Percentiles rank a stretch among this genome's conserved stretches.
These are phyloP conservation scores for Cavia porcellus DNA, from an alignment of 2,113 vertebrate genomes.

Conservation along the genomic window DNA sequence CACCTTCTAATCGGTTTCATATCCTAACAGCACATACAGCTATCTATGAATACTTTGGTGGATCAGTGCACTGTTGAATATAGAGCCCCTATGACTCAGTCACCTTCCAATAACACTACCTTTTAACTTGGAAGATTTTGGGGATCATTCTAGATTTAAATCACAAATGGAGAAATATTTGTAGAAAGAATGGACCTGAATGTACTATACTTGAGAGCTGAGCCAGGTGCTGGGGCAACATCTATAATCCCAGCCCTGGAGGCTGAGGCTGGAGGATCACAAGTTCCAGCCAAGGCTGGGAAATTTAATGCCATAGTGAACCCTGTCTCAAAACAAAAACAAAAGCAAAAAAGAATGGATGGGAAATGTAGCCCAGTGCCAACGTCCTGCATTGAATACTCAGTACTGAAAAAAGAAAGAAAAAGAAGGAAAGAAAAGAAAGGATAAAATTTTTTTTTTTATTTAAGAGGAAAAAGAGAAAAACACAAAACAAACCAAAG, in stretches of 20 bases:
- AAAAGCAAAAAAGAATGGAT: neutral
- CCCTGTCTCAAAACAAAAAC: neutral
- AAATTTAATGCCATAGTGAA: neutral
- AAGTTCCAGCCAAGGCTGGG: neutral
- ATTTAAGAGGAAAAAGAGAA: no score
- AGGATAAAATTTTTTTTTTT: no score
- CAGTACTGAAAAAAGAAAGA: neutral
- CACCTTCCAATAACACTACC: neutral
- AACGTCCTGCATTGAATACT: neutral
- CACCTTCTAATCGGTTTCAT: neutral
- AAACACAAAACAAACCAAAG: no score
- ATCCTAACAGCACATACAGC: neutral
- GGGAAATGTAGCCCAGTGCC: neutral
- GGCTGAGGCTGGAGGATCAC: neutral
- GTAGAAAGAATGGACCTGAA: neutral
- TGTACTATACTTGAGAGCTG: neutral
- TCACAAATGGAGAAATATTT: neutral
- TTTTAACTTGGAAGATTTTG: neutral
- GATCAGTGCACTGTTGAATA: neutral
- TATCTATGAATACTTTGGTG: neutral
- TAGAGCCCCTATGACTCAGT: neutral
- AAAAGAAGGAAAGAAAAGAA: rapidly evolving
- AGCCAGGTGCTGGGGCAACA: neutral
- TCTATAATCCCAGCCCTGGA: neutral
- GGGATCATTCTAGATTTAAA: neutral